Percentiles rank a stretch among this genome's conserved stretches.
phyloP scores from a whole-genome alignment of 2,113 vertebrate genomes.

The Sinocyclocheilus anshuiensis region DNA sequence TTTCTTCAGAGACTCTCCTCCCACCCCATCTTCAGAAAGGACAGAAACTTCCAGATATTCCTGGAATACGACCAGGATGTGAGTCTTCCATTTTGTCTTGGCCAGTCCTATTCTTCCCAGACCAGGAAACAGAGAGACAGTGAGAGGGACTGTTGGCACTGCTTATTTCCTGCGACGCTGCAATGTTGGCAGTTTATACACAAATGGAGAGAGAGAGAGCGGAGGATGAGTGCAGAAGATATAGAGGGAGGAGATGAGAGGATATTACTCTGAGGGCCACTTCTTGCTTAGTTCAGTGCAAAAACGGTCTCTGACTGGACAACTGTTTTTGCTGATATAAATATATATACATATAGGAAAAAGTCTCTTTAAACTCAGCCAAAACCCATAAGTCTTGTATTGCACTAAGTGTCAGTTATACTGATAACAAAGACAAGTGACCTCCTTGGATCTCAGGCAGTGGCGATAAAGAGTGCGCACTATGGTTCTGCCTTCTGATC shows the following conservation, averaged over 20 bases:
- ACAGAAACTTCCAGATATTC: constrained; percentile 96
- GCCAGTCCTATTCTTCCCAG: constrained; percentile 31
- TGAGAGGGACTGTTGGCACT: not conserved
- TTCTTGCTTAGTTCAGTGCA: constrained; percentile 74
- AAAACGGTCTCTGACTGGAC: constrained; percentile 15
- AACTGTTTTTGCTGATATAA: not conserved
- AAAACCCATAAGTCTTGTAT: not conserved
- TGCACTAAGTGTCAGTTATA: not conserved
- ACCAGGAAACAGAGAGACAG: constrained; percentile 31
- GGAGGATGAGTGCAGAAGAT: constrained; percentile 13
- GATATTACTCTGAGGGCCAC: constrained; percentile 59
- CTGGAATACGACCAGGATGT: constrained; percentile 98
- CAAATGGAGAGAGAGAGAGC: constrained; percentile 55
- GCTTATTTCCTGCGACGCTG: constrained; percentile 51
- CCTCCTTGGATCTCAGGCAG: not conserved
- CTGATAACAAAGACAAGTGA: constrained; percentile 26
- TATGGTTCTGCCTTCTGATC: not conserved
- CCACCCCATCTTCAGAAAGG: constrained; percentile 90
- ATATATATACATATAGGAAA: not conserved
- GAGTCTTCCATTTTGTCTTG: constrained; percentile 67
- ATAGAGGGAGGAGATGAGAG: constrained; percentile 20
- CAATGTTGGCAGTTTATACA: constrained; percentile 63
- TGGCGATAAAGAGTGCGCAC: not conserved
- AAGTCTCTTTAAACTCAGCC: not conserved
- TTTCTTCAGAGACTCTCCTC: constrained; percentile 92